Base-by-base conservation (phyloP, 2,888 invertebrate species). In the Lithophane leautieri region DNA sequence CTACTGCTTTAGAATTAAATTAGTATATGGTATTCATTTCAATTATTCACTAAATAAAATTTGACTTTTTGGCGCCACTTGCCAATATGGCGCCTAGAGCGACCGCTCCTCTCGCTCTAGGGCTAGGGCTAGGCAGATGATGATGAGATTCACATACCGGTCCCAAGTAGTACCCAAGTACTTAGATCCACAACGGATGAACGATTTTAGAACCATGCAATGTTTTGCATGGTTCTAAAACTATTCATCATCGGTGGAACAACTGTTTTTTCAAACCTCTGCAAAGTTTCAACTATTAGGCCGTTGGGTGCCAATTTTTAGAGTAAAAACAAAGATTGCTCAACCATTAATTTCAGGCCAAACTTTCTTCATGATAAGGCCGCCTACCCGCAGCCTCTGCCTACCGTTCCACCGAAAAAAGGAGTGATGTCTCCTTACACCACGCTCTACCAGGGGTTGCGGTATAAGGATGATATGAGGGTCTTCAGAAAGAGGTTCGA, bases 391-490 rank as follows among this genome's bases (percentile, higher is more conserved):
- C 83, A 89, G 25, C 89, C 93, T 0, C 70, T 94, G n/a, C 92
- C 92, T 0, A 42, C 84, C 0, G 62, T 78, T 0, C 70, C 66
- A 0, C 44, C 80, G 9, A 63, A 44, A 0, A 58, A 56, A 0
- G 69, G 73, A 6, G 40, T 86, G 0, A 76, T 78, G 6, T 73
- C 88, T 4, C 91, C 94, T 0, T 93, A 88, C 71, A 86, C 85
- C 9, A 92, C 82, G n/a, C 67, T 95, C 19, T 93, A 91, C 78
- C 95, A 95, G 70, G 95, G 95, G 0, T 9, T 70, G 1, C 88
- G 90, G 67, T 73, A 74, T 4, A 47, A 66, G 4, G 89, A 90
- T 3, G 94, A 95, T 76, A 88, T 67, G 9, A 89, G 93, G 34
- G 92, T 95, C 0, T 95, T 90, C 71, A 86, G 87, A 25, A 92